phyloP scores from a whole-genome alignment of 37 sponge, comb jelly and placozoan genomes.

The Ephydatia muelleri region DNA sequence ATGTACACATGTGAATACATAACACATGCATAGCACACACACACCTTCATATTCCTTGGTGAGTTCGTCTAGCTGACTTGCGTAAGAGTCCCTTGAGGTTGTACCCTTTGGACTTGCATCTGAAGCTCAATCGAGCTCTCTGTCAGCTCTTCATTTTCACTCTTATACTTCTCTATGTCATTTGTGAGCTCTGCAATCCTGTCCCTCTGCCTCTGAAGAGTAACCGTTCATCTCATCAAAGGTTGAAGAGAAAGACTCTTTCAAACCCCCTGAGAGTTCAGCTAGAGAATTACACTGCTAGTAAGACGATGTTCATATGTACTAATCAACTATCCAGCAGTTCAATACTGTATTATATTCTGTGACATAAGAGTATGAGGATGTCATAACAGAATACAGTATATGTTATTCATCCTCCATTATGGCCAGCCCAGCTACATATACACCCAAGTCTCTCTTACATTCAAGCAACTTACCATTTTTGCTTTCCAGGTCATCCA shows the following conservation, averaged over 20 bases:
- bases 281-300: too few relatives aligned
- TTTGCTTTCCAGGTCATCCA: too few relatives aligned
- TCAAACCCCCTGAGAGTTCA: background rate
- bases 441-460: too few relatives aligned
- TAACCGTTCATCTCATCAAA: constrained; percentile 4
- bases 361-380: too few relatives aligned
- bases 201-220: constrained; percentile 16
- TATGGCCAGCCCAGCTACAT: too few relatives aligned
- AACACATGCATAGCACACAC: too few relatives aligned
- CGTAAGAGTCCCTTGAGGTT: background rate
- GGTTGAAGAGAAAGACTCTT: background rate
- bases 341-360: too few relatives aligned
- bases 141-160: constrained; percentile 15
- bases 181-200: background rate
- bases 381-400: too few relatives aligned
- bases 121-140: background rate
- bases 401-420: too few relatives aligned
- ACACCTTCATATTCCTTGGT: constrained; percentile 13
- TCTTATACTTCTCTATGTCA: background rate
- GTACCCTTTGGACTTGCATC: background rate
- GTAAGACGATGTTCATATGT: too few relatives aligned
- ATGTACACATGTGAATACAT: background rate
- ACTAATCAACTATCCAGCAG: too few relatives aligned
- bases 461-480: too few relatives aligned
- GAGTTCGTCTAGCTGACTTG: constrained; percentile 10